Percentiles rank a stretch among this genome's conserved stretches.
These are phyloP conservation scores for Neuroterus valhalla DNA, from an alignment of 1,140 invertebrate species.

Conservation along the genomic window DNA sequence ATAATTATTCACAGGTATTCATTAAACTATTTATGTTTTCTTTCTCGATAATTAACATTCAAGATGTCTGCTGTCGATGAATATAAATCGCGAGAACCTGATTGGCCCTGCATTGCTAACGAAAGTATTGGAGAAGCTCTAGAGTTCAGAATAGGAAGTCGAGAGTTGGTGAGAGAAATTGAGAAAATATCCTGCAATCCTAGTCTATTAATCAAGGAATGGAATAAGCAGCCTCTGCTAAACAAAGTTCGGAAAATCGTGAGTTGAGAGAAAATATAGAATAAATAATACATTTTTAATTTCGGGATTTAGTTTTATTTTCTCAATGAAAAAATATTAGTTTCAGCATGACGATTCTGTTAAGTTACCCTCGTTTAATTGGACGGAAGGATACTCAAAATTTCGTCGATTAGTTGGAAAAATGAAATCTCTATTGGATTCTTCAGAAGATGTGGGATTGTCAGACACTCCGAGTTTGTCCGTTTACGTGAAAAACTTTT, in stretches of 20 bases:
- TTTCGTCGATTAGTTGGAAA: slow-evolving; percentile 60
- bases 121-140: slow-evolving; percentile 60
- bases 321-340: slow-evolving; percentile 35
- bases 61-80: slow-evolving; percentile 61
- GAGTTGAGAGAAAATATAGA: slow-evolving; percentile 33
- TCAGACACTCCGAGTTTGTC: slow-evolving; percentile 56
- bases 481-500: slow-evolving; percentile 49
- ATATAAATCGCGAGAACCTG: slow-evolving; percentile 57
- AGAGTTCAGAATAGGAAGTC: slow-evolving; percentile 62
- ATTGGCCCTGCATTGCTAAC: slow-evolving; percentile 64
- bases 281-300: slow-evolving; percentile 13
- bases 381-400: slow-evolving; percentile 63
- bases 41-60: background rate
- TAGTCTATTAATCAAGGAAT: slow-evolving; percentile 61
- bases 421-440: slow-evolving; percentile 54
- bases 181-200: slow-evolving; percentile 65
- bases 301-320: background rate
- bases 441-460: slow-evolving; percentile 47
- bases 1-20: too few relatives aligned
- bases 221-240: slow-evolving; percentile 61
- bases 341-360: slow-evolving; percentile 46
- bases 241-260: slow-evolving; percentile 53
- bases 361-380: slow-evolving; percentile 58
- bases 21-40: too few relatives aligned
- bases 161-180: slow-evolving; percentile 58